Percentiles rank a stretch among this genome's conserved stretches.
Evolutionary conservation across 2,113 vertebrate species (phyloP).

Genomic region (Callaeas wilsoni): DNA sequence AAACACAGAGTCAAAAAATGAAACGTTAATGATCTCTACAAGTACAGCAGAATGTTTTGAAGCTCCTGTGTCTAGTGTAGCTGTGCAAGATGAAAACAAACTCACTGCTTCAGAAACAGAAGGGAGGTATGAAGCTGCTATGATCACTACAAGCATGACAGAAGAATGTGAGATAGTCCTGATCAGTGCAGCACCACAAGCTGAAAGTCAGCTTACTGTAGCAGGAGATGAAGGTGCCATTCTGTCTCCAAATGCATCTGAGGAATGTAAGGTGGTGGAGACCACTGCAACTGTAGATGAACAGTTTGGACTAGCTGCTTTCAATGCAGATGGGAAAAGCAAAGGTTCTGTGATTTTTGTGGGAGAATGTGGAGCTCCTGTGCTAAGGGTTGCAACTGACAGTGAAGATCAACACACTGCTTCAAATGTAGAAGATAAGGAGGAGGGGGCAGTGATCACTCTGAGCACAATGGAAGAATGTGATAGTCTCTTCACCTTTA

Average conservation of each 20-base stretch:
- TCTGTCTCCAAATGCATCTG: slow-evolving; percentile 54
- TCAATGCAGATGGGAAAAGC: neutral
- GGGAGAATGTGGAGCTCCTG: neutral
- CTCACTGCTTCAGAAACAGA: neutral
- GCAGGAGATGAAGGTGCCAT: neutral
- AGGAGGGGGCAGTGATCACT: neutral
- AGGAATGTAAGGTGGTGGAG: slow-evolving; percentile 30
- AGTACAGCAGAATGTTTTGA: slow-evolving; percentile 71
- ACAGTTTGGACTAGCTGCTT: neutral
- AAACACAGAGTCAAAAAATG: slow-evolving; percentile 22
- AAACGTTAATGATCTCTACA: slow-evolving; percentile 68
- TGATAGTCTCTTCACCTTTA: neutral
- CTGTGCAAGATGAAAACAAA: slow-evolving; percentile 3
- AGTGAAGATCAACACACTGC: neutral
- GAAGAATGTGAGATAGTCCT: slow-evolving; percentile 66
- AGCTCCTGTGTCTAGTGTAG: slow-evolving; percentile 59
- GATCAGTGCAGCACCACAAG: slow-evolving; percentile 8
- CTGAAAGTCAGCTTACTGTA: neutral
- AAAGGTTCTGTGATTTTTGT: slow-evolving; percentile 1
- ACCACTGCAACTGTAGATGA: neutral
- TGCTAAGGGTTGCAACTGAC: slow-evolving; percentile 2
- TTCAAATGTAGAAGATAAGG: neutral
- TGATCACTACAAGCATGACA: slow-evolving; percentile 68
- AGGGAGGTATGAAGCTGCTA: slow-evolving; percentile 29
- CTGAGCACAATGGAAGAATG: slow-evolving; percentile 18